A percentile compares a stretch with the other conserved stretches of the same genome.
Conservation (phyloP, 2,797 vertebrate genomes). For the Pogoniulus pusillus region DNA sequence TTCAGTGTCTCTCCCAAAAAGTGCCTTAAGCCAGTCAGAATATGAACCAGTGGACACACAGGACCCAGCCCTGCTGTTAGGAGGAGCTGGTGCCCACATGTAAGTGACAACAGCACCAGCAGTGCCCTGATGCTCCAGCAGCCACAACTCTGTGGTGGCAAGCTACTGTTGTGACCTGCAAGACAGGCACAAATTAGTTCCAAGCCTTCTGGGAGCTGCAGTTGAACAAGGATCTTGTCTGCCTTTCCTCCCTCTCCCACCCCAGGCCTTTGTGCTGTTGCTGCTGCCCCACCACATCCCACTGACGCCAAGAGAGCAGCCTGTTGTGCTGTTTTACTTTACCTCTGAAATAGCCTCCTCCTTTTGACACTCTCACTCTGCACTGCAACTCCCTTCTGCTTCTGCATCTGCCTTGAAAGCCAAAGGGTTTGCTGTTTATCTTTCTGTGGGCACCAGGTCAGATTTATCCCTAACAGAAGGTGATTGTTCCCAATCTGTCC, state of each 20-base stretch:
- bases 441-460: background rate
- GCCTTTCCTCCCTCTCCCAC: background rate
- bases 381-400: background rate
- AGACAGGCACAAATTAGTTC: background rate
- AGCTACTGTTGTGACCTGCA: accelerated
- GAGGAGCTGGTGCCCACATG: background rate
- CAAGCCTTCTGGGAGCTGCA: background rate
- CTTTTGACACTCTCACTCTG: background rate
- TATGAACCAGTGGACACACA: background rate
- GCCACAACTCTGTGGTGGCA: background rate
- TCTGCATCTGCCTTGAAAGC: background rate
- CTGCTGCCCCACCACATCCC: accelerated
- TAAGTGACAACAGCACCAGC: background rate
- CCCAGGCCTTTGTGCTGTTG: accelerated
- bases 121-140: background rate
- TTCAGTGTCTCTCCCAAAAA: background rate
- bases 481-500: background rate
- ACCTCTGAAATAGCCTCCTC: background rate
- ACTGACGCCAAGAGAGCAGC: background rate
- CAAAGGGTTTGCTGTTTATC: background rate
- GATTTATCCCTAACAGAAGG: slow-evolving; percentile 28
- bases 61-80: background rate
- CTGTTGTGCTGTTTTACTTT: background rate
- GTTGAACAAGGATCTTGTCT: background rate
- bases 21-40: background rate